Evolutionary conservation across 2,113 vertebrate genomes (phyloP).

Genomic region (Atrichornis clamosus): DNA sequence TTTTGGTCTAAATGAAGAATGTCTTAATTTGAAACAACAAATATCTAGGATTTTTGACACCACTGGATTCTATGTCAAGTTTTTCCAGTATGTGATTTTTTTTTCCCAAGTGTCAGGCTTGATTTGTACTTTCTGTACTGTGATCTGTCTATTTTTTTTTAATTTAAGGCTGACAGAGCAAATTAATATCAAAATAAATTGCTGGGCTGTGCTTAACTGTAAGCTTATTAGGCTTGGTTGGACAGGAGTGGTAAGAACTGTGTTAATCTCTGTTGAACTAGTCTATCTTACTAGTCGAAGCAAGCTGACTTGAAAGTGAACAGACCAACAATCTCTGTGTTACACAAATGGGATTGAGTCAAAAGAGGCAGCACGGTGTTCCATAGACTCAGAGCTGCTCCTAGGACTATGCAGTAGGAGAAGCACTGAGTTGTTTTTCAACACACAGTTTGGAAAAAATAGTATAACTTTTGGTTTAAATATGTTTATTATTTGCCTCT

Average conservation of each 20-base stretch:
- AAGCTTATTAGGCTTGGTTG: neutral
- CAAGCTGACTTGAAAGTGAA: neutral
- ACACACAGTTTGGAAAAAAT: neutral
- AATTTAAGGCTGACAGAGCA: neutral
- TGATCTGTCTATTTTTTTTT: neutral
- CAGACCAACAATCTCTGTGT: neutral
- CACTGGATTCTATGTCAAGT: neutral
- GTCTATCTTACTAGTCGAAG: neutral
- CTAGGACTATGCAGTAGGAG: neutral
- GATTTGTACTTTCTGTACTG: neutral
- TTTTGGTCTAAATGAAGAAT: conserved; percentile 59
- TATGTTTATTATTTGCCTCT: neutral
- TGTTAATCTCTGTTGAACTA: neutral
- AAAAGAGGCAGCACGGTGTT: neutral
- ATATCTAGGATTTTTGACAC: neutral
- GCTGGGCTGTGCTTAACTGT: neutral
- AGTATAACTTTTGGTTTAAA: neutral
- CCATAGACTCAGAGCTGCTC: neutral
- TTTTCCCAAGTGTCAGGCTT: neutral
- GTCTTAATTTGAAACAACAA: conserved; percentile 22
- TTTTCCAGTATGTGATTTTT: neutral
- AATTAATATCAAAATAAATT: neutral
- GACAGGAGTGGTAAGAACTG: neutral
- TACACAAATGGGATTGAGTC: neutral
- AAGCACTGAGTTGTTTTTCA: neutral